Evolutionary conservation across 2,888 invertebrate species (phyloP), one percentile per base, ranked within the genome.

Genomic region (Acronicta leporina): DNA sequence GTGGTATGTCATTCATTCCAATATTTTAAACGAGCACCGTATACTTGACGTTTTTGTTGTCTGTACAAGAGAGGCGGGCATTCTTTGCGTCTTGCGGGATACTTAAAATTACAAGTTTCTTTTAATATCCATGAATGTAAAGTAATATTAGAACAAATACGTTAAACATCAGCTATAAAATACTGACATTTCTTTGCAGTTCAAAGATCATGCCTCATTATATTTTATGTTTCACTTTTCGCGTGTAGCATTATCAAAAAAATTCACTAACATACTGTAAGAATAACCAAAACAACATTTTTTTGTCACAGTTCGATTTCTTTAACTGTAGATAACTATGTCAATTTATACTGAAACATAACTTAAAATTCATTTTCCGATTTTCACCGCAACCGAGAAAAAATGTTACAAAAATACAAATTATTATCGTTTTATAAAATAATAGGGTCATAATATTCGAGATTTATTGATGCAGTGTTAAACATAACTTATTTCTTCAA

Each of bases 1-100:
- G 90, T 85, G 94, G 93, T 93, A 93, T 94, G 94, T 94, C 94
- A 94, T 94, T 93, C 93, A 94, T 92, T 94, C 94, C 94, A 91
- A 94, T 94, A 94, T 94, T 94, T 93, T 94, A 93, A 94, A 91
- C 91, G 88, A 80, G 86, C 87, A 81, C 81, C 76, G 87, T 89
- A 81, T 77, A 80, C 86, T 84, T 88, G 91, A 88, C 90, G 90
- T 90, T 92, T 91, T 89, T 91, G 92, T 89, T 92, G 92, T 91
- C 87, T 81, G 86, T 90, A 92, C 92, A 87, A 86, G 86, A 82
- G 84, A 88, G 85, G 86, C 86, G 86, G 86, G 81, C 88, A 91
- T 92, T 90, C 91, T 87, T 84, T 70, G 82, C 77, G 82, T 83
- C 86, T 82, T 73, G 66, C 68, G 77, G 81, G 81, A 80, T 86